Percentiles rank a stretch among this genome's conserved stretches.
Conservation (phyloP, 2,113 vertebrate genomes). For the Himantopus leucocephalus region DNA sequence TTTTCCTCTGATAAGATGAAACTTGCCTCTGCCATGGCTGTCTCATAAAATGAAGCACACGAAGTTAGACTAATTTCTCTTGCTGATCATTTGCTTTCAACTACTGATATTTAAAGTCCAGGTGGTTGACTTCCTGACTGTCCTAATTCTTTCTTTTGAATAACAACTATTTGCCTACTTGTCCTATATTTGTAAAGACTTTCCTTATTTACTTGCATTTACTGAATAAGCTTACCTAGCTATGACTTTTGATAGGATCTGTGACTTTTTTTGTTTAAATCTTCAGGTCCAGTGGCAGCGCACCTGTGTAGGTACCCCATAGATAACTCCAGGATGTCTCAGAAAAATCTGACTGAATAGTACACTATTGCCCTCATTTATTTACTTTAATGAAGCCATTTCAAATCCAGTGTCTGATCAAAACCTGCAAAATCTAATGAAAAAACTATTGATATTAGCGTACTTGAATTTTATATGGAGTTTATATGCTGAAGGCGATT, state of each 20-base stretch:
- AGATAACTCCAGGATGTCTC: neutral
- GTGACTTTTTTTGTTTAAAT: neutral
- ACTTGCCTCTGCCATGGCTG: neutral
- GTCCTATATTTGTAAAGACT: slow-evolving; percentile 22
- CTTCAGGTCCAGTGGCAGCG: neutral
- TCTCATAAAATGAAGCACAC: neutral
- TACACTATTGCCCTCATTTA: neutral
- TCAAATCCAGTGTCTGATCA: neutral
- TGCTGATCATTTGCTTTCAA: neutral
- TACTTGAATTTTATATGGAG: neutral
- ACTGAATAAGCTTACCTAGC: neutral
- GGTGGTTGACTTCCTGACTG: slow-evolving; percentile 23
- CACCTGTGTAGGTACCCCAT: neutral
- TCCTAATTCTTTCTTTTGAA: slow-evolving; percentile 32
- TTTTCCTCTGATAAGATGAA: neutral
- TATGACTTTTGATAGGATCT: slow-evolving; percentile 3
- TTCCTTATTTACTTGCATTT: slow-evolving; percentile 56
- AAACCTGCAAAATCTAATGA: neutral
- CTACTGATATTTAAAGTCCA: slow-evolving; percentile 2
- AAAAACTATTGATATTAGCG: neutral
- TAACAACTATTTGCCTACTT: neutral
- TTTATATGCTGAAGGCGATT: neutral
- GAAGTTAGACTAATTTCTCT: slow-evolving; percentile 5
- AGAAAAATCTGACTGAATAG: neutral
- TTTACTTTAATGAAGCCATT: neutral